These are phyloP conservation scores for Lepidochrysops patricia DNA, from an alignment of 2,888 invertebrate genomes.

Conservation along the genomic window DNA sequence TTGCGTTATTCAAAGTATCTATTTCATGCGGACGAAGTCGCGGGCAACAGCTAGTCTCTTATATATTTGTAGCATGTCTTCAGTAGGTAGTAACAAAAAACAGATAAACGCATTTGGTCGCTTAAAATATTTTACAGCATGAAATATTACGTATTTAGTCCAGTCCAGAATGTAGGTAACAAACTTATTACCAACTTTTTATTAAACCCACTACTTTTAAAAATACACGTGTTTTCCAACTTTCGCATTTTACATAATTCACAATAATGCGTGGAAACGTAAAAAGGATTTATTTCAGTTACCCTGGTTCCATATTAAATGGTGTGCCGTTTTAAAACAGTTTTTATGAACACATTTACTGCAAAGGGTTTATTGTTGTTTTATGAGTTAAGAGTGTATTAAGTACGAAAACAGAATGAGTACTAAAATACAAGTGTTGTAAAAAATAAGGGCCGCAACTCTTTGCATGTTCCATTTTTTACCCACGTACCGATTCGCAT, in stretches of 20 bases:
- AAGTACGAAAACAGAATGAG: constrained; percentile 7
- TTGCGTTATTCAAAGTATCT: too few species aligned
- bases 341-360: constrained; percentile 4
- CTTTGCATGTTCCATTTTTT: constrained; percentile 7
- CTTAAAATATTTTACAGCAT: too few species aligned
- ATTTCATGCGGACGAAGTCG: too few species aligned
- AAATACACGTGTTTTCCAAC: neutral
- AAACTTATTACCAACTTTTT: too few species aligned
- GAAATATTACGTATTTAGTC: too few species aligned
- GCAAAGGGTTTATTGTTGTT: constrained; percentile 12
- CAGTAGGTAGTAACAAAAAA: too few species aligned
- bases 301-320: constrained; percentile 3
- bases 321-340: neutral
- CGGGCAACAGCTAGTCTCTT: too few species aligned
- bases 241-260: neutral
- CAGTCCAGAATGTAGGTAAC: too few species aligned
- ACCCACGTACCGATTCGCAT: neutral
- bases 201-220: too few species aligned
- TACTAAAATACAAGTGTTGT: constrained; percentile 10
- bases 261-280: neutral
- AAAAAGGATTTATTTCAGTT: neutral
- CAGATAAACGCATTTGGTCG: too few species aligned
- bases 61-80: too few species aligned
- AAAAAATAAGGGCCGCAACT: neutral
- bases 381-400: constrained; percentile 7